Evolutionary conservation across 2,797 vertebrate species (phyloP).

Genomic region (Corythornis leucogaster): DNA sequence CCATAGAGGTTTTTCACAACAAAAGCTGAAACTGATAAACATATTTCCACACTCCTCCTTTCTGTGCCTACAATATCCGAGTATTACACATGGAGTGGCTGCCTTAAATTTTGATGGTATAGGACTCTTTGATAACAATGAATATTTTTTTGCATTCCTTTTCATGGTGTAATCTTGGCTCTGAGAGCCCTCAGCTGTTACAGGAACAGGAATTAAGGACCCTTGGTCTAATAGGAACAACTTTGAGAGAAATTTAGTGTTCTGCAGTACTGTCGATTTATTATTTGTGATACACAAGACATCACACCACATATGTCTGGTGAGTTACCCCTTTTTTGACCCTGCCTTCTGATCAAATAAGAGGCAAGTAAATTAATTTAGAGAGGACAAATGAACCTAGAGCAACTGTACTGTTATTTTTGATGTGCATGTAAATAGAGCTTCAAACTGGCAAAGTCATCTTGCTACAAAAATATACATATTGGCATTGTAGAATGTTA

Average conservation of each 20-base stretch:
- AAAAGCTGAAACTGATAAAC: background rate
- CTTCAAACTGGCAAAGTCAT: constrained; percentile 9
- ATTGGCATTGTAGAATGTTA: constrained; percentile 48
- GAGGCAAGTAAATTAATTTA: constrained; percentile 44
- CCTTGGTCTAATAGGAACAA: constrained; percentile 12
- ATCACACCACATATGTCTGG: background rate
- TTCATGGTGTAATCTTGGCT: background rate
- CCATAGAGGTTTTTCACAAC: background rate
- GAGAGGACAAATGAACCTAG: constrained; percentile 20
- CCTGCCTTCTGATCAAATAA: background rate
- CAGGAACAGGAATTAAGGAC: background rate
- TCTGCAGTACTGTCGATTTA: constrained; percentile 7
- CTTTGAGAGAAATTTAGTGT: background rate
- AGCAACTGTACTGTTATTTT: constrained; percentile 25
- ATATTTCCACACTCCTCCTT: background rate
- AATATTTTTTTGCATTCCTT: constrained; percentile 46
- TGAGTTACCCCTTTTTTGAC: constrained; percentile 32
- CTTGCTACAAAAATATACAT: constrained; percentile 13
- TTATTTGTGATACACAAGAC: background rate
- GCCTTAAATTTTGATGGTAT: constrained; percentile 46
- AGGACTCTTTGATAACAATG: background rate
- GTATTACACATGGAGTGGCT: background rate
- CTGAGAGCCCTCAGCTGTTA: constrained; percentile 43
- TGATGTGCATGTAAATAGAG: constrained; percentile 46
- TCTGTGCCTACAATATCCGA: constrained; percentile 38